These are phyloP conservation scores for Gymnocheta viridis DNA, from an alignment of 2,888 invertebrate species.

Conservation along the genomic window DNA sequence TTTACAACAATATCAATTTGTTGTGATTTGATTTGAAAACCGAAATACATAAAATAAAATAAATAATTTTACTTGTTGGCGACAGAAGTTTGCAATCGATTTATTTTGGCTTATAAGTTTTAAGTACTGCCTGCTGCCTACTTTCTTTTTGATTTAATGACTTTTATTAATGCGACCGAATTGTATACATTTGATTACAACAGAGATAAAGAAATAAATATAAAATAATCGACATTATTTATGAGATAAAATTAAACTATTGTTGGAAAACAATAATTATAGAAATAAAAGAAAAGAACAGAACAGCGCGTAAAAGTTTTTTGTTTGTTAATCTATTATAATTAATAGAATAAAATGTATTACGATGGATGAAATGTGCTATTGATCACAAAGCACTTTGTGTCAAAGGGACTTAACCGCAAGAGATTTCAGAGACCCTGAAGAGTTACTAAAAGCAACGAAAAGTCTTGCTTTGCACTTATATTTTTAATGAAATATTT, in stretches of 20 bases:
- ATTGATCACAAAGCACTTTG: neutral
- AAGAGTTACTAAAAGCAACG: too few relatives aligned
- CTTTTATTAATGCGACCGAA: conserved; percentile 64
- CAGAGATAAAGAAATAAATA: neutral
- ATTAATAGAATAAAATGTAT: neutral
- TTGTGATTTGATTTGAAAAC: conserved; percentile 47
- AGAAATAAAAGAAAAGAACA: neutral
- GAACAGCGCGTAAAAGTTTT: neutral
- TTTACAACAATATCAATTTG: conserved; percentile 65
- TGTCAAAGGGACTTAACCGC: too few relatives aligned
- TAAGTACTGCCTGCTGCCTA: conserved; percentile 65
- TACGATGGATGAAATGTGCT: neutral
- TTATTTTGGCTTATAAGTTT: conserved; percentile 68
- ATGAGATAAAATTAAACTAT: too few relatives aligned
- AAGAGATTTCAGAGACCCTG: too few relatives aligned
- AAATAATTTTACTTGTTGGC: conserved; percentile 54
- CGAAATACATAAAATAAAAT: conserved; percentile 6
- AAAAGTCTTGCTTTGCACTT: too few relatives aligned
- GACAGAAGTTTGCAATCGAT: conserved; percentile 63
- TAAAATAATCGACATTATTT: conserved; percentile 16
- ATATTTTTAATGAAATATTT: too few relatives aligned
- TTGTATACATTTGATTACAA: conserved; percentile 52
- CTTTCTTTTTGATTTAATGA: conserved; percentile 68
- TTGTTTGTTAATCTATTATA: conserved; percentile 15
- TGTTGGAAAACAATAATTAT: conserved; percentile 1